Evolutionary conservation across 2,888 invertebrate genomes (phyloP).

Genomic region (Pollenia angustigena): DNA sequence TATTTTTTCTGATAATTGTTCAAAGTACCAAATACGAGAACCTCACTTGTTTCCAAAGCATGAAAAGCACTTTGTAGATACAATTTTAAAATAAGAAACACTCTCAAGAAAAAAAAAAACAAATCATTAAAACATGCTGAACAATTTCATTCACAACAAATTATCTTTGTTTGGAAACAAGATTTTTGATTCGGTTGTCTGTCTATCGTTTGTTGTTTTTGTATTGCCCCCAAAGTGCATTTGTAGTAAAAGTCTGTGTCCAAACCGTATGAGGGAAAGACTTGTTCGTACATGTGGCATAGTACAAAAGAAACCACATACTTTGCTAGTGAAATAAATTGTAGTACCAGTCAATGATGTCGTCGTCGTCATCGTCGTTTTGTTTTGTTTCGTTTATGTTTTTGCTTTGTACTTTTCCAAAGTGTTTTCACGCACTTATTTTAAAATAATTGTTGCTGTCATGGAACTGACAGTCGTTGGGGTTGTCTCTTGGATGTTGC

Average conservation of each 20-base stretch:
- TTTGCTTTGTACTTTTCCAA: conserved; percentile 23
- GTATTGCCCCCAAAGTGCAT: neutral
- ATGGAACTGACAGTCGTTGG: conserved; percentile 25
- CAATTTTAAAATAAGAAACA: conserved; percentile 2
- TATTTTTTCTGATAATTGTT: too few relatives aligned
- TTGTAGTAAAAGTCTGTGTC: conserved; percentile 10
- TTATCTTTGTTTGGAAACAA: conserved; percentile 34
- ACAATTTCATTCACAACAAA: conserved; percentile 41
- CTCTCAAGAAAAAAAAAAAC: neutral
- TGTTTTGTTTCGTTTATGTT: neutral
- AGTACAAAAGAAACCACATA: neutral
- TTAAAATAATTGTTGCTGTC: conserved; percentile 39
- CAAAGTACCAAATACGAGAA: too few relatives aligned
- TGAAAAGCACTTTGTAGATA: neutral
- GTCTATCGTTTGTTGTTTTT: neutral
- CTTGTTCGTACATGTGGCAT: conserved; percentile 11
- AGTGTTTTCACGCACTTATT: conserved; percentile 54
- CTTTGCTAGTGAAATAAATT: neutral
- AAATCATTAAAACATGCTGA: neutral
- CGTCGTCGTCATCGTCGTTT: neutral
- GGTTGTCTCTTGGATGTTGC: conserved; percentile 22
- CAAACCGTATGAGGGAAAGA: neutral
- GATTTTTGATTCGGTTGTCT: conserved; percentile 26
- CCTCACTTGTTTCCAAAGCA: too few relatives aligned
- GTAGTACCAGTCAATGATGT: conserved; percentile 43